Conservation (phyloP, 2,888 invertebrate species). For the Hydroisotoma schaefferi region DNA sequence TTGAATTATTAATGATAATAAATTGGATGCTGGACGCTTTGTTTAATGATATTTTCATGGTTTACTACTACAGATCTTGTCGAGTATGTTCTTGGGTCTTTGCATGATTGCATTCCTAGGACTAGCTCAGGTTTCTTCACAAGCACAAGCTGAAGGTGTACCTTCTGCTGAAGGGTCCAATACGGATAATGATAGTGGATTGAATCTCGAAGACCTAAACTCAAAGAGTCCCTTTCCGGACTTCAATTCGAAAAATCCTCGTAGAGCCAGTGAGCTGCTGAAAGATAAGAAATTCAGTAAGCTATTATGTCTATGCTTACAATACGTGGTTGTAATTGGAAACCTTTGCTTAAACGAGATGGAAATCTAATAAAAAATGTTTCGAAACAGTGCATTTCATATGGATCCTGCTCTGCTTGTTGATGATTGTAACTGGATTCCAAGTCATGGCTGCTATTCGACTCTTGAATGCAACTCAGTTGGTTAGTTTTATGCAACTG, state of each 20-base stretch:
- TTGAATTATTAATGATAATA: no score
- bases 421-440: constrained; percentile 20
- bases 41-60: no score
- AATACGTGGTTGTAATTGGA: not conserved
- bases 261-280: no score
- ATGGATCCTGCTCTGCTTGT: constrained; percentile 20
- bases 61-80: constrained; percentile 22
- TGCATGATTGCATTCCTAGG: constrained; percentile 23
- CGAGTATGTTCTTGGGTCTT: constrained; percentile 23
- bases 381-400: constrained; percentile 20
- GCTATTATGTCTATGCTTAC: no score
- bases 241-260: no score
- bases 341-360: not conserved
- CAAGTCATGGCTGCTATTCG: constrained; percentile 32
- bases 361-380: not conserved
- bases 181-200: no score
- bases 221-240: no score
- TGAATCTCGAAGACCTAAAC: no score
- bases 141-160: no score
- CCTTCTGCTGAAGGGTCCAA: no score
- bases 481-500: constrained; percentile 10
- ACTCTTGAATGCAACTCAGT: constrained; percentile 34
- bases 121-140: no score
- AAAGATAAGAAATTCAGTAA: constrained; percentile 9
- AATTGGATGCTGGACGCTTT: no score